phyloP scores from a whole-genome alignment of 2,888 invertebrate species.

The Trichogramma evanescens region DNA sequence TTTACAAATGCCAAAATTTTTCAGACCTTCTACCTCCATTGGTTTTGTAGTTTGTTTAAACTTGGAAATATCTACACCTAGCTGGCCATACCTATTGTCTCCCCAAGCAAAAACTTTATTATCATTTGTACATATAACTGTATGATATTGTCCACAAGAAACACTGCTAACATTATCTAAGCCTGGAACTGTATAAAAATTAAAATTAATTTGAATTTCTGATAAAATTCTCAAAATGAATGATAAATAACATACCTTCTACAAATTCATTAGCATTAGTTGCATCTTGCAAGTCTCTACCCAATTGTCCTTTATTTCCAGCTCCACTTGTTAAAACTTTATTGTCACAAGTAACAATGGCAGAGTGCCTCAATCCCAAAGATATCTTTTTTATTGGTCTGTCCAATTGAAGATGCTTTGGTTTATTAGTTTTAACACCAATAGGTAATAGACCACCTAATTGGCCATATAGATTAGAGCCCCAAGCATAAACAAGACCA shows the following conservation, averaged over 20 bases:
- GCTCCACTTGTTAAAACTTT: slow-evolving; percentile 61
- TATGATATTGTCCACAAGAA: slow-evolving; percentile 77
- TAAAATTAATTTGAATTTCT: slow-evolving; percentile 34
- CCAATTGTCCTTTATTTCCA: slow-evolving; percentile 64
- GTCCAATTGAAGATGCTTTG: slow-evolving; percentile 47
- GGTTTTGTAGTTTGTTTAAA: slow-evolving; percentile 54
- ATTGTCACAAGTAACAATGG: slow-evolving; percentile 57
- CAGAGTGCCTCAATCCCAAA: slow-evolving; percentile 65
- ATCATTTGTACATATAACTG: slow-evolving; percentile 53
- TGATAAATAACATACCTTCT: slow-evolving; percentile 13
- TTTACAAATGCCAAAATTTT: slow-evolving; percentile 36
- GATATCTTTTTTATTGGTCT: slow-evolving; percentile 55
- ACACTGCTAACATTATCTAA: slow-evolving; percentile 56
- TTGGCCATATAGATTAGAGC: slow-evolving; percentile 73
- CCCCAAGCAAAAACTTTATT: slow-evolving; percentile 71
- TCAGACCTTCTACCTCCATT: slow-evolving; percentile 48
- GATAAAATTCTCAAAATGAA: slow-evolving; percentile 8
- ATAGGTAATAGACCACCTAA: slow-evolving; percentile 49
- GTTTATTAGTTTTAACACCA: slow-evolving; percentile 23
- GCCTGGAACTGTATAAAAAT: slow-evolving; percentile 47
- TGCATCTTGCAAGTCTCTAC: slow-evolving; percentile 45
- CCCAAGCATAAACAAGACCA: slow-evolving; percentile 71
- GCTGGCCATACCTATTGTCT: slow-evolving; percentile 76
- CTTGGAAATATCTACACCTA: slow-evolving; percentile 52
- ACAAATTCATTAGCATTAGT: slow-evolving; percentile 45